phyloP scores from a whole-genome alignment of 2,113 vertebrate species.

The Gracilinanus agilis region DNA sequence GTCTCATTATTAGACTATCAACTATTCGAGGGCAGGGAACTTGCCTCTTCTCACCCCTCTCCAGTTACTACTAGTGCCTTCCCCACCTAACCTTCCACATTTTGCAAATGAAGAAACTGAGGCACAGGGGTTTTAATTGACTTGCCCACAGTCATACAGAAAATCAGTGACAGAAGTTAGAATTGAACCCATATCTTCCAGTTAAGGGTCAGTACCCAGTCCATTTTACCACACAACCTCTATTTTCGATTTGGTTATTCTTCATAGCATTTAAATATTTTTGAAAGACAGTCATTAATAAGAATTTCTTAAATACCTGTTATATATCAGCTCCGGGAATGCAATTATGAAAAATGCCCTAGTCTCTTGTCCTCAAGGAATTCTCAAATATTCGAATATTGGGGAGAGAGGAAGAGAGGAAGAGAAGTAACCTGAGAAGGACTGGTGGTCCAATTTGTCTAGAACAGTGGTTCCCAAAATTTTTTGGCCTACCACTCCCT shows the following conservation, averaged over 20 bases:
- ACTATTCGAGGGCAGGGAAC: neutral
- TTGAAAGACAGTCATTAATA: neutral
- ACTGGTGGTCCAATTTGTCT: neutral
- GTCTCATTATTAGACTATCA: neutral
- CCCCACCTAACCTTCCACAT: neutral
- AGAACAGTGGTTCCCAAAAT: too few relatives aligned
- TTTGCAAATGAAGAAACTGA: conserved; percentile 11
- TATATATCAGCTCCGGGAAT: neutral
- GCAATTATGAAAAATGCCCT: neutral
- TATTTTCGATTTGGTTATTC: neutral
- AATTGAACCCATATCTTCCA: neutral
- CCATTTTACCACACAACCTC: neutral
- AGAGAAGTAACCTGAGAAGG: neutral
- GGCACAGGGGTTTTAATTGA: neutral
- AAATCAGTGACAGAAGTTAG: neutral
- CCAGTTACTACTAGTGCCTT: neutral
- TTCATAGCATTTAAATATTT: neutral
- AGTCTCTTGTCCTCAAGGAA: neutral
- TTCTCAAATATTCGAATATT: neutral
- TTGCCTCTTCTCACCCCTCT: neutral
- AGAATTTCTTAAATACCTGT: too few relatives aligned
- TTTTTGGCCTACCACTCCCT: too few relatives aligned
- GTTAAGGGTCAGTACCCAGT: neutral
- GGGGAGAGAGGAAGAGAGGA: neutral
- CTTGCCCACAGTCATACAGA: neutral